These are phyloP conservation scores for Drosophila histrio DNA, from an alignment of 2,888 invertebrate species.

Conservation along the genomic window DNA sequence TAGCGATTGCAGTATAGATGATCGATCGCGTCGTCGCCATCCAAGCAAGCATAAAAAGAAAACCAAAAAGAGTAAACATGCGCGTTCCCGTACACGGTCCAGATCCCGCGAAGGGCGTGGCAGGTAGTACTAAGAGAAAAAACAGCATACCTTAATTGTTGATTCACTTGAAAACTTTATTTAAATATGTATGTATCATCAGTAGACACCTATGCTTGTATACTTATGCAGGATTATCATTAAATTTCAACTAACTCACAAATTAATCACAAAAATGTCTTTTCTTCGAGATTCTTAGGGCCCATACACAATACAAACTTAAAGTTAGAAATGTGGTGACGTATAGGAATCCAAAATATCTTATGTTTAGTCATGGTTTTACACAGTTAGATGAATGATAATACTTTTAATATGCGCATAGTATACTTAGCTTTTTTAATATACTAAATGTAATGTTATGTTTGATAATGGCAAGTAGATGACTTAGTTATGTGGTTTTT, in stretches of 20 bases:
- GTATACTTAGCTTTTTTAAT: slow-evolving; percentile 43
- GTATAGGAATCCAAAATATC: slow-evolving; percentile 34
- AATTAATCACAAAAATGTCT: slow-evolving; percentile 75
- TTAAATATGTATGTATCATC: slow-evolving; percentile 57
- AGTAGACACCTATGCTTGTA: slow-evolving; percentile 54
- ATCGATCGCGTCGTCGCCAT: slow-evolving; percentile 53
- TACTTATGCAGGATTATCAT: slow-evolving; percentile 68
- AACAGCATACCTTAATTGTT: not conserved
- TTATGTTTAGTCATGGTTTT: slow-evolving; percentile 32
- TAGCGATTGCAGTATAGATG: slow-evolving; percentile 30
- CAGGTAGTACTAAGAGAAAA: slow-evolving; percentile 24
- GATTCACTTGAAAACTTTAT: slow-evolving; percentile 68
- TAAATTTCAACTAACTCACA: slow-evolving; percentile 74
- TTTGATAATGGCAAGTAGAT: slow-evolving; percentile 47
- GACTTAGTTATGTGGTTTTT: slow-evolving; percentile 53
- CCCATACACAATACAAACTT: slow-evolving; percentile 54
- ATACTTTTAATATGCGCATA: slow-evolving; percentile 45
- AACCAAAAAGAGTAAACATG: slow-evolving; percentile 83
- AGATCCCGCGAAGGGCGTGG: slow-evolving; percentile 58
- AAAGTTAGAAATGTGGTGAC: slow-evolving; percentile 46
- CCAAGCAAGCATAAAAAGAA: slow-evolving; percentile 80
- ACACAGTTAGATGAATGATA: slow-evolving; percentile 32
- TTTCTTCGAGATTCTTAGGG: slow-evolving; percentile 56
- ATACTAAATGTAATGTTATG: slow-evolving; percentile 33
- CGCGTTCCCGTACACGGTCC: slow-evolving; percentile 80